These are phyloP conservation scores for Polyodon spathula DNA, from an alignment of 2,113 vertebrate genomes.

Conservation along the genomic window DNA sequence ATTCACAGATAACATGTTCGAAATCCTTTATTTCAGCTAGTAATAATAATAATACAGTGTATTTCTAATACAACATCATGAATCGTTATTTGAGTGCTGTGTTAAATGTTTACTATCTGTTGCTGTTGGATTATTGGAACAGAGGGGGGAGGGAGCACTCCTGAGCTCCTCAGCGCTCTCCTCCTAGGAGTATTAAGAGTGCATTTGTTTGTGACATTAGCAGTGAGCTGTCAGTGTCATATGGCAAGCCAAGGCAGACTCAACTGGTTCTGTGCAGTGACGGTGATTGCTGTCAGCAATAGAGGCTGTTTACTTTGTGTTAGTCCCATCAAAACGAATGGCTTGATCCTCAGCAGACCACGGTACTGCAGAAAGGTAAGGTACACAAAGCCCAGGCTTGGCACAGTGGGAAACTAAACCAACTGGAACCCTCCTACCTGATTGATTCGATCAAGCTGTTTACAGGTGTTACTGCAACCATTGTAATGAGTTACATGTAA, in stretches of 20 bases:
- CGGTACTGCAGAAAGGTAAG: conserved; percentile 20
- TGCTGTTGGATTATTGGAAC: conserved; percentile 9
- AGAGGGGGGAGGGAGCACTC: conserved; percentile 14
- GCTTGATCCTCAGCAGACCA: conserved; percentile 11
- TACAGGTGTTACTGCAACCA: too few species aligned
- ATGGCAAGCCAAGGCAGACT: conserved; percentile 31
- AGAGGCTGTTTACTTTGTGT: conserved; percentile 7
- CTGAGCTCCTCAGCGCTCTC: not conserved
- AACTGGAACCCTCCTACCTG: too few species aligned
- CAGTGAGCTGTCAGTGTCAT: conserved; percentile 38
- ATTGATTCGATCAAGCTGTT: too few species aligned
- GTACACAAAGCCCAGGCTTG: not conserved
- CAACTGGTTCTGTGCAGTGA: conserved; percentile 33
- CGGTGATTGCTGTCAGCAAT: conserved; percentile 17
- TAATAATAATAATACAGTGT: too few species aligned
- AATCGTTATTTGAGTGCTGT: too few species aligned
- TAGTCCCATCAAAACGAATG: conserved; percentile 6
- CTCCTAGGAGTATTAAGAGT: conserved; percentile 37
- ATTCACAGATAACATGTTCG: too few species aligned
- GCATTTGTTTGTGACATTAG: conserved; percentile 39
- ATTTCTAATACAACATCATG: too few species aligned
- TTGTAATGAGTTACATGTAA: too few species aligned
- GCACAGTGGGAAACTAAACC: too few species aligned
- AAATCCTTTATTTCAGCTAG: too few species aligned
- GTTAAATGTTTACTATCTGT: too few species aligned